These are phyloP conservation scores for Drosophila macrothrix DNA, from an alignment of 2,888 invertebrate species.

Conservation along the genomic window DNA sequence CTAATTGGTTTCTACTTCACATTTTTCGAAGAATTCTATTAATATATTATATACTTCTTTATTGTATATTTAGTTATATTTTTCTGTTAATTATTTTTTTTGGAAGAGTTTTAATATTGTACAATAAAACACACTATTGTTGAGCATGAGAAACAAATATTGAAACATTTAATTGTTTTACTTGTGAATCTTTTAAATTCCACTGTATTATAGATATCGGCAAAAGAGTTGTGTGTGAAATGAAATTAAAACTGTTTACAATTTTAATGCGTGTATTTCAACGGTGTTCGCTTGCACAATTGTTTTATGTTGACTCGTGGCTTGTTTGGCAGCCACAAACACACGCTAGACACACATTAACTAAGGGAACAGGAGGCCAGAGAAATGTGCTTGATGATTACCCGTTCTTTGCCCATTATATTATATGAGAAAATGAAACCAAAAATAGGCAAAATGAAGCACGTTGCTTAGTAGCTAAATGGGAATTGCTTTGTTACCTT, in stretches of 20 bases:
- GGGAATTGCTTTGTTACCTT: slow-evolving; percentile 32
- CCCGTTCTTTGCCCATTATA: slow-evolving; percentile 15
- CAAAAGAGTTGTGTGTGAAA: background rate
- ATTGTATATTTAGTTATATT: background rate
- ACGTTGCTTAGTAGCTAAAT: slow-evolving; percentile 25
- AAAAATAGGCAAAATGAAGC: slow-evolving; percentile 3
- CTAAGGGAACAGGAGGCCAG: slow-evolving; percentile 3
- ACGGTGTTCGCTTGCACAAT: slow-evolving; percentile 35
- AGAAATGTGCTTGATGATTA: slow-evolving; percentile 9
- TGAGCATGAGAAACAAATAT: background rate
- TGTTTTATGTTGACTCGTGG: slow-evolving; percentile 26
- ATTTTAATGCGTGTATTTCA: slow-evolving; percentile 13
- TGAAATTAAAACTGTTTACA: slow-evolving; percentile 12
- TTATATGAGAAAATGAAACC: slow-evolving; percentile 12
- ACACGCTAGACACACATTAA: slow-evolving; percentile 14
- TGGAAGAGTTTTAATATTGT: background rate
- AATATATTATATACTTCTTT: background rate
- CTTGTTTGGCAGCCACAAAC: slow-evolving; percentile 11
- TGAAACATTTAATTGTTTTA: background rate
- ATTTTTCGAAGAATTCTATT: background rate
- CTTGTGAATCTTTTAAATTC: background rate
- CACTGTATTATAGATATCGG: background rate
- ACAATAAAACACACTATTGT: background rate
- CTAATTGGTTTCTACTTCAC: background rate
- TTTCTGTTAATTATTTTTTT: background rate